phyloP scores from a whole-genome alignment of 2,888 invertebrate genomes.

The Acrobasis suavella region DNA sequence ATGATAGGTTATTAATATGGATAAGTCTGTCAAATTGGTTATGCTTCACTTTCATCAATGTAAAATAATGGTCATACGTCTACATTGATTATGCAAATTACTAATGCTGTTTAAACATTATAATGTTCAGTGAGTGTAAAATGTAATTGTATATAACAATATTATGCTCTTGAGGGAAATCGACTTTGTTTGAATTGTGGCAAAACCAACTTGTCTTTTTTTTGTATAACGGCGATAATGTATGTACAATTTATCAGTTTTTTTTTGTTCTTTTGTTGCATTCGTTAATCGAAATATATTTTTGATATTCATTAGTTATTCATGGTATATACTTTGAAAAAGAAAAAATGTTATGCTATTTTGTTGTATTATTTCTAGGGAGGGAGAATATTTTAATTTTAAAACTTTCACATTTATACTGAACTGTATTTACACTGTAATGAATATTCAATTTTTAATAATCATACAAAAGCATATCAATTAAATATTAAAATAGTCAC shows the following conservation, averaged over 20 bases:
- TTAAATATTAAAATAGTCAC: slow-evolving; percentile 45
- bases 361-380: background rate
- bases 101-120: slow-evolving; percentile 12
- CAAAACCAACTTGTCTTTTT: no score
- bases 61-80: slow-evolving; percentile 38
- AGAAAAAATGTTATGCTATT: no score
- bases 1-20: slow-evolving; percentile 60
- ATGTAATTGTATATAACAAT: background rate
- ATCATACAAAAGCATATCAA: slow-evolving; percentile 71
- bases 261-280: no score
- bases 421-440: slow-evolving; percentile 4
- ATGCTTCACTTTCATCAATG: slow-evolving; percentile 25
- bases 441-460: slow-evolving; percentile 30
- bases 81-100: slow-evolving; percentile 14
- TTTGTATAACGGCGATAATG: no score
- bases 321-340: no score
- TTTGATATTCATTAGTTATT: no score
- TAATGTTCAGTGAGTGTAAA: slow-evolving; percentile 5
- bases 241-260: no score
- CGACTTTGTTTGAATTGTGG: no score
- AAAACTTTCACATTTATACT: background rate
- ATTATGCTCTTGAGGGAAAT: background rate
- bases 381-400: background rate
- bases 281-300: no score
- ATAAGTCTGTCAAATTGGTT: slow-evolving; percentile 32